Base-by-base conservation (phyloP, 2,888 invertebrate genomes). In the Endomychus coccineus region DNA sequence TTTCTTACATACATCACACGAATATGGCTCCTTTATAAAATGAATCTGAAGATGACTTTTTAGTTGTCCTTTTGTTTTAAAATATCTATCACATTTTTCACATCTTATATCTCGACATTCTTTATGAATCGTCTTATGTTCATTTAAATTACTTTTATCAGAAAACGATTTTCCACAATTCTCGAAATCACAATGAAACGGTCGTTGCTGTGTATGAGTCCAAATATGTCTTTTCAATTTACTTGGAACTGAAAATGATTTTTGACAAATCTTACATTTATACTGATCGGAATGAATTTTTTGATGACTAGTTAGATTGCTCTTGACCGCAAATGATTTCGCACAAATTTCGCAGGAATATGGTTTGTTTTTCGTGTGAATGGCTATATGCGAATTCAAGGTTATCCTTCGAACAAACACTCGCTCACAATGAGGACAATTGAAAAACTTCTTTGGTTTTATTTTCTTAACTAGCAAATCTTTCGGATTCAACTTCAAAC, bases 91-190 rank as follows among this genome's bases (percentile, higher is more conserved):
- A 38, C 63, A 65, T 23, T 55, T 46, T n/a, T 42, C 39, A 39
- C 64, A 65, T 7, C 40, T 40, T 32, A 55, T 56, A 13, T 51
- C 50, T 21, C 58, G 54, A 14, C 52, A 54, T 4, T 57, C 53
- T 0, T 57, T 54, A 45, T 67, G 67, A 3, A 56, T 58, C 11
- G 55, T 39, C 27, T 52, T 49, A 35, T 67, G 67, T 2, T 60
- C 59, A 12, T 57, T 55, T 16, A 66, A 47, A 42, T 66, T 66
- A n/a, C 63, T 50, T 44, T 62, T 65, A 48, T 66, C 66, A 2
- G 60, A 53, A 42, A 66, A 67, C 2, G 59, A 53, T 38, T 59
- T 61, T 3, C 48, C 52, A 41, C 67, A 67, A 17, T 55, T 48
- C 14, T 52, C 46, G 17, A 51, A 44, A 31, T 48, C 43, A 41